Conservation (phyloP, 2,888 invertebrate species). For the Caenorhabditis imperialis region DNA sequence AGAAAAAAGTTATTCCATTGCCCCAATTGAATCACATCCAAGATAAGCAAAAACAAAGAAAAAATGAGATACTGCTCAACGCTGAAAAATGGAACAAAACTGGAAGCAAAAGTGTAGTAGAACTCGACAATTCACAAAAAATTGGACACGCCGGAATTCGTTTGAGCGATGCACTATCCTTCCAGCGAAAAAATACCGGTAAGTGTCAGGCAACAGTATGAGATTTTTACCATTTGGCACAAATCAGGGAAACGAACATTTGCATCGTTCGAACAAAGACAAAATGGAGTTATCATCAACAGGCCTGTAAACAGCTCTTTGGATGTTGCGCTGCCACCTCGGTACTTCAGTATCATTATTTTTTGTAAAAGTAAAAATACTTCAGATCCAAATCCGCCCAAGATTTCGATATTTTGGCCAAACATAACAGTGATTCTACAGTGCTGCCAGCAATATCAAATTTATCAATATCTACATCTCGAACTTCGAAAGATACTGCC, state of each 20-base stretch:
- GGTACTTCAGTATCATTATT: no score
- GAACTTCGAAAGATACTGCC: constrained; percentile 51
- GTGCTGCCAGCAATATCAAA: not conserved
- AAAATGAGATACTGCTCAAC: not conserved
- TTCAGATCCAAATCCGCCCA: constrained; percentile 62
- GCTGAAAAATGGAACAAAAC: no score
- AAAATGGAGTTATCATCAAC: constrained; percentile 62
- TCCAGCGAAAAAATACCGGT: constrained; percentile 2
- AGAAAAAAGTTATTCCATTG: constrained; percentile 41
- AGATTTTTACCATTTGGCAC: constrained; percentile 10
- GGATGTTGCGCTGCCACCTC: constrained; percentile 52
- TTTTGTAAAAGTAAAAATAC: constrained; percentile 5
- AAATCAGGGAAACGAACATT: constrained; percentile 62
- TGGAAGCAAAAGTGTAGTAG: no score
- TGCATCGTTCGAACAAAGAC: constrained; percentile 56
- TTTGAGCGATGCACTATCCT: constrained; percentile 46
- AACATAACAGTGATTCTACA: constrained; percentile 3
- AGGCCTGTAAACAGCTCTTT: constrained; percentile 41
- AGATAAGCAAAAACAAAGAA: constrained; percentile 12
- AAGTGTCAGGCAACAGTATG: no score
- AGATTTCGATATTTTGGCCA: constrained; percentile 37
- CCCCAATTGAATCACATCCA: constrained; percentile 43
- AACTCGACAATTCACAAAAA: no score
- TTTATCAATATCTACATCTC: constrained; percentile 4
- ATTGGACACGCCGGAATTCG: constrained; percentile 24